Evolutionary conservation across 2,113 vertebrate genomes (phyloP).

Genomic region (Marmota flaviventris): DNA sequence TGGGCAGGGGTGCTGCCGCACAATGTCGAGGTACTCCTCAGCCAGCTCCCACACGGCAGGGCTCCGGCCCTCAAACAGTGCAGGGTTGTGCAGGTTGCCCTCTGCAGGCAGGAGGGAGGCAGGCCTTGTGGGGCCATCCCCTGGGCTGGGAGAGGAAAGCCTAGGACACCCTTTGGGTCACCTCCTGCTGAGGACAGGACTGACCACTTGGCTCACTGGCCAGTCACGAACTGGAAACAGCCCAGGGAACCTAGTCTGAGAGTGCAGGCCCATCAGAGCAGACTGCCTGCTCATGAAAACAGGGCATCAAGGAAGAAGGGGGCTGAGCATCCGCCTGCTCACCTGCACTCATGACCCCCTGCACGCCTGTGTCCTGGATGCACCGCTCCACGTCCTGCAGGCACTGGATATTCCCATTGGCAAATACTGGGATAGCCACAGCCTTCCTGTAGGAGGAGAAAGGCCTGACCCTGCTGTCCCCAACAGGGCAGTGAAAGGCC

Average conservation of each 20-base stretch:
- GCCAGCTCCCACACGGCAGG: slow-evolving; percentile 97
- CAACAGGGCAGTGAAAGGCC: neutral
- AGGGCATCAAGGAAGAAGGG: neutral
- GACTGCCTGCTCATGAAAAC: neutral
- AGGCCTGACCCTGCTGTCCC: neutral
- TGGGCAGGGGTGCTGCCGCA: slow-evolving; percentile 92
- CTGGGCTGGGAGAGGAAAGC: neutral
- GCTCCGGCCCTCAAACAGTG: slow-evolving; percentile 95
- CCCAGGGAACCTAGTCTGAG: neutral
- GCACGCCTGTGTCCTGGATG: slow-evolving; percentile 95
- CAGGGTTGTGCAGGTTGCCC: slow-evolving; percentile 98
- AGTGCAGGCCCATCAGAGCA: neutral
- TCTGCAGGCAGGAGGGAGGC: slow-evolving; percentile 86
- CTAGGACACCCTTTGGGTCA: no score
- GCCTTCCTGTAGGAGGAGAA: slow-evolving; percentile 88
- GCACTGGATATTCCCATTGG: slow-evolving; percentile 97
- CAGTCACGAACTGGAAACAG: neutral
- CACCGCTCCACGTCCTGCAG: slow-evolving; percentile 95
- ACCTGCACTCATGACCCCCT: slow-evolving; percentile 99
- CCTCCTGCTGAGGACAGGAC: neutral
- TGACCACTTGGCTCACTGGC: neutral
- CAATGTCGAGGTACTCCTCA: slow-evolving; percentile 96
- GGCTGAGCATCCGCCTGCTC: neutral
- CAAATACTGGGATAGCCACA: slow-evolving; percentile 96
- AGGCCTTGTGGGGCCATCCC: neutral